Base-by-base conservation (phyloP, 2,888 invertebrate species). In the Drosophila vallismaia region DNA sequence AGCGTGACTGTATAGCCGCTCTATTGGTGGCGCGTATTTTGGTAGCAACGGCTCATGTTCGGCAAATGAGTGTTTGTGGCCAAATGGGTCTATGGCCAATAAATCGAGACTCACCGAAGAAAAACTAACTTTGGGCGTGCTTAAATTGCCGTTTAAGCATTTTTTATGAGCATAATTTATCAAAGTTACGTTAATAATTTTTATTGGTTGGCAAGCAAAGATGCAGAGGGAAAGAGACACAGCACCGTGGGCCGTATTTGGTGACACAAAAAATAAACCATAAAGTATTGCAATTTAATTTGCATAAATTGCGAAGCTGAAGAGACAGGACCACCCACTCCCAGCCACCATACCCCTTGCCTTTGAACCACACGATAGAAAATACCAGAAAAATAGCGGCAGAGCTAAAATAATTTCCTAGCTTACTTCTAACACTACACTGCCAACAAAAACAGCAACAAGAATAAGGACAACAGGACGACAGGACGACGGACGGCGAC, bases 121-220 rank as follows among this genome's bases (percentile, higher is more conserved):
- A 51, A 69, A 76, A 72, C 64, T 56, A 75, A 83, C 76, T 83
- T 79, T 85, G 82, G 82, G 82, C 82, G 82, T 85, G 86, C 77
- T 86, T 79, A 81, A 84, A 86, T 86, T 85, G 82, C 76, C 77
- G 75, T 77, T 87, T 80, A 80, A 80, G 81, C 83, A 69, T 75
- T 86, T 85, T 84, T 86, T 86, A 85, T 78, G 85, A 77, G 78
- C 85, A 80, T 80, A 74, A 85, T 86, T 85, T 85, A 85, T 85
- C 85, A 85, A 83, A 83, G 86, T 85, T 79, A 76, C 67, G 79
- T 85, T 85, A 79, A 85, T 85, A 79, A 83, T 83, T 85, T 82
- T 75, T 71, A 63, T 60, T 60, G 55, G 55, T 28, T 63, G 9
- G 52, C 57, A 68, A 44, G 53, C 54, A 46, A 58, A n/a, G 28